Evolutionary conservation across 2,888 invertebrate genomes (phyloP).

Genomic region (Caenorhabditis doughertyi): DNA sequence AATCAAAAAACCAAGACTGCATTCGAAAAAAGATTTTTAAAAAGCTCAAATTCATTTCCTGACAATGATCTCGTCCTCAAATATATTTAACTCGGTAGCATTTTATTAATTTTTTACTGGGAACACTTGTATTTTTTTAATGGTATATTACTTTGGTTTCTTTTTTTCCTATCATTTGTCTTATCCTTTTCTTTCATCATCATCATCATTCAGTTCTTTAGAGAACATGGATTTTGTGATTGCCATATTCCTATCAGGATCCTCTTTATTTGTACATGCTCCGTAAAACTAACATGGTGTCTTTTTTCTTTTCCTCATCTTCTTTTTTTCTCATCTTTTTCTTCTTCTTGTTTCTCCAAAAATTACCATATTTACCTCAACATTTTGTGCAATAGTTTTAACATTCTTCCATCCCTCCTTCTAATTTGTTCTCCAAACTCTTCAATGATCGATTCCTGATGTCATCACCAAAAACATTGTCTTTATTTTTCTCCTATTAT

Average conservation of each 20-base stretch:
- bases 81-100: background rate
- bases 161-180: background rate
- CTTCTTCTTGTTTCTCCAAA: constrained; percentile 3
- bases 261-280: background rate
- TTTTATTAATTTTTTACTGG: background rate
- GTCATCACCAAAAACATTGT: constrained; percentile 83
- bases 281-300: background rate
- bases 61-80: background rate
- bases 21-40: no score
- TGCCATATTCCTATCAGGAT: constrained; percentile 3
- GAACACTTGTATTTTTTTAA: constrained; percentile 6
- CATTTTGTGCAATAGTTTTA: constrained; percentile 34
- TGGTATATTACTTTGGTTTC: background rate
- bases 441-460: constrained; percentile 26
- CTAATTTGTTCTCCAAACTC: background rate
- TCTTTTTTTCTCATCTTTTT: background rate
- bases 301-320: constrained; percentile 3
- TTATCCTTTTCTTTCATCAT: constrained; percentile 8
- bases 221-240: constrained; percentile 24
- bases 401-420: background rate
- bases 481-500: constrained; percentile 82
- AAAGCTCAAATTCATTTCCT: constrained; percentile 13
- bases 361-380: constrained; percentile 40
- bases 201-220: constrained; percentile 31
- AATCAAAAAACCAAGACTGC: background rate